These are phyloP conservation scores for Petrosia ficiformis DNA, from an alignment of 37 sponge, comb jelly and placozoan genomes.

Conservation along the genomic window DNA sequence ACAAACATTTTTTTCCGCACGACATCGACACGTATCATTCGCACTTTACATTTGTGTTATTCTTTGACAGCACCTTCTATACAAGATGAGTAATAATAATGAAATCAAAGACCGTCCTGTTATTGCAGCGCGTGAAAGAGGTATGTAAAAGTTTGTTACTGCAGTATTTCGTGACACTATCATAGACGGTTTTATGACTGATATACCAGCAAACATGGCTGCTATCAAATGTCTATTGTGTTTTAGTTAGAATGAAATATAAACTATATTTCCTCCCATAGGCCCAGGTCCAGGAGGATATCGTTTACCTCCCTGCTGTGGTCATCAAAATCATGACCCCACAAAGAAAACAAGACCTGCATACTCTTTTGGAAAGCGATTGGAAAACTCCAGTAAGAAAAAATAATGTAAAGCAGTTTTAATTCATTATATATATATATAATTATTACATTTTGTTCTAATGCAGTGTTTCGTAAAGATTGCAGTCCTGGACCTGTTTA, in stretches of 20 bases:
- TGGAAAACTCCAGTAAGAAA: conserved; percentile 84
- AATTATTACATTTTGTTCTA: neutral
- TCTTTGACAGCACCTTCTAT: neutral
- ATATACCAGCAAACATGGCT: neutral
- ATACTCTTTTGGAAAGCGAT: conserved; percentile 82
- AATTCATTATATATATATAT: too few species aligned
- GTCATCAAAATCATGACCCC: conserved; percentile 75
- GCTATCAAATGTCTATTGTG: neutral
- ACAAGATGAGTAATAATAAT: too few species aligned
- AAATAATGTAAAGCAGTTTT: neutral
- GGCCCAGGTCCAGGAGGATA: conserved; percentile 96
- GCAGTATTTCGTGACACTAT: too few species aligned
- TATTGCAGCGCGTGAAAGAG: conserved; percentile 90
- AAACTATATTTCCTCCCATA: too few species aligned
- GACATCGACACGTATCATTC: too few species aligned
- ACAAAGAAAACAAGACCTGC: conserved; percentile 85
- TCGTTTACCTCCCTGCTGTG: conserved; percentile 74
- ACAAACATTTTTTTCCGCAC: neutral
- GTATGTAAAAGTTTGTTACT: neutral
- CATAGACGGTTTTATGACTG: too few species aligned
- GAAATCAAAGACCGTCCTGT: too few species aligned
- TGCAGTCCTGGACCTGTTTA: conserved; percentile 96
- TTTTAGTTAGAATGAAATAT: too few species aligned
- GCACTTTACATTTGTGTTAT: neutral
- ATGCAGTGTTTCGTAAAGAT: conserved; percentile 76